A percentile compares a stretch with the other conserved stretches of the same genome.
Evolutionary conservation across 2,888 invertebrate genomes (phyloP).

Genomic region (Polydrusus pterygomalis): DNA sequence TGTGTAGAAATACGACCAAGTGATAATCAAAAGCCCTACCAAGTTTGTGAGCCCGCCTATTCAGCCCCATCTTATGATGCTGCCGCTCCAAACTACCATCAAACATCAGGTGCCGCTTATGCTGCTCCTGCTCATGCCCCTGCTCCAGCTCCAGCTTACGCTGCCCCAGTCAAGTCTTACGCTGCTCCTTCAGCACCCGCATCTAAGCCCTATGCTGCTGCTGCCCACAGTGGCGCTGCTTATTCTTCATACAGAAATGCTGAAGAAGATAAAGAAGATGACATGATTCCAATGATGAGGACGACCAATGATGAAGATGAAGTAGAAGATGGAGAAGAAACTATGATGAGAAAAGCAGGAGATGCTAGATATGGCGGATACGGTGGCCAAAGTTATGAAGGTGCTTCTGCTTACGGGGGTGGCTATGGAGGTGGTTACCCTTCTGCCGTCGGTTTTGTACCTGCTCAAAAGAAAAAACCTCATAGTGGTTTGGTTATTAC

Average conservation of each 20-base stretch:
- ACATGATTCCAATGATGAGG: slow-evolving; percentile 32
- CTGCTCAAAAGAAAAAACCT: slow-evolving; percentile 53
- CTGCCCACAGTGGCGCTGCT: slow-evolving; percentile 50
- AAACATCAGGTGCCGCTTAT: slow-evolving; percentile 44
- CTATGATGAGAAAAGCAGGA: slow-evolving; percentile 48
- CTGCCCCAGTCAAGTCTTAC: slow-evolving; percentile 52
- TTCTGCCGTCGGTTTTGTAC: slow-evolving; percentile 36
- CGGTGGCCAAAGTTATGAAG: slow-evolving; percentile 32
- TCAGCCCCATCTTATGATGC: slow-evolving; percentile 49
- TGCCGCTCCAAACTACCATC: slow-evolving; percentile 33
- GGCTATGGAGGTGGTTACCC: slow-evolving; percentile 35
- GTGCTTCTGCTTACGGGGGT: slow-evolving; percentile 1
- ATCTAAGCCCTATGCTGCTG: slow-evolving; percentile 50
- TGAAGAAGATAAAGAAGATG: slow-evolving; percentile 53
- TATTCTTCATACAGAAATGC: slow-evolving; percentile 53
- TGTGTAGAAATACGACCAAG: slow-evolving; percentile 72
- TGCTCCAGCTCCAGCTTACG: slow-evolving; percentile 55
- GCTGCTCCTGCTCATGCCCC: slow-evolving; percentile 41
- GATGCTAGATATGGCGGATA: slow-evolving; percentile 32
- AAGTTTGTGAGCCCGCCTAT: slow-evolving; percentile 68
- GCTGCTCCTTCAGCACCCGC: slow-evolving; percentile 55
- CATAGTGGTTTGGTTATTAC: slow-evolving; percentile 70
- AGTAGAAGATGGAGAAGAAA: slow-evolving; percentile 5
- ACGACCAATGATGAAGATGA: slow-evolving; percentile 38
- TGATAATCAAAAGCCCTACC: slow-evolving; percentile 68